These are phyloP conservation scores for Linurgus olivaceus DNA, from an alignment of 2,797 vertebrate genomes.

Conservation along the genomic window DNA sequence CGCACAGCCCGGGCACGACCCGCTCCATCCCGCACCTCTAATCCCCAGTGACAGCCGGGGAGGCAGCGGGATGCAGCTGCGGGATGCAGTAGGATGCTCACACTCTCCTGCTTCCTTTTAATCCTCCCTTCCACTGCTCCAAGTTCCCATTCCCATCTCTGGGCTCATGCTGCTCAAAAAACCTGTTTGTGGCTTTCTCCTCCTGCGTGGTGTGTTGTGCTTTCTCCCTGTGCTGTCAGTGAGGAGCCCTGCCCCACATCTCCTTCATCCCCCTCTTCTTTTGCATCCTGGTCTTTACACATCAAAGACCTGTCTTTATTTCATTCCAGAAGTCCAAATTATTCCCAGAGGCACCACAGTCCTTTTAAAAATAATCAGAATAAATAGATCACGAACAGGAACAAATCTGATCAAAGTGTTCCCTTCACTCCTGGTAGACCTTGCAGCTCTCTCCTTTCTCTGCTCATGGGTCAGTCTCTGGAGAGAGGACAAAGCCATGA, in stretches of 20 bases:
- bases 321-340: not conserved
- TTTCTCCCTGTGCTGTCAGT: not conserved
- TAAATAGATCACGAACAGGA: no score
- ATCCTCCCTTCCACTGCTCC: not conserved
- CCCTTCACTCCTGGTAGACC: not conserved
- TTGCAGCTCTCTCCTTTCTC: not conserved
- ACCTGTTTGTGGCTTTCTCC: not conserved
- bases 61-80: not conserved
- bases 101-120: not conserved
- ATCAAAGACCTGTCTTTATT: not conserved
- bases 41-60: not conserved
- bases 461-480: not conserved
- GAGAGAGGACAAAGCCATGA: not conserved
- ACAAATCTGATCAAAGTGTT: not conserved
- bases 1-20: not conserved
- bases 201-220: not conserved
- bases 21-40: not conserved
- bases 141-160: accelerated
- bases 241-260: not conserved
- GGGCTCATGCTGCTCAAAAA: not conserved
- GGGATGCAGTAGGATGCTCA: not conserved
- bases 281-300: not conserved
- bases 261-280: not conserved
- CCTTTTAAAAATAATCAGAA: not conserved
- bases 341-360: not conserved